Percentiles rank a stretch among this genome's conserved stretches.
phyloP scores from a whole-genome alignment of 2,888 invertebrate species.

The Schizaphis graminum region DNA sequence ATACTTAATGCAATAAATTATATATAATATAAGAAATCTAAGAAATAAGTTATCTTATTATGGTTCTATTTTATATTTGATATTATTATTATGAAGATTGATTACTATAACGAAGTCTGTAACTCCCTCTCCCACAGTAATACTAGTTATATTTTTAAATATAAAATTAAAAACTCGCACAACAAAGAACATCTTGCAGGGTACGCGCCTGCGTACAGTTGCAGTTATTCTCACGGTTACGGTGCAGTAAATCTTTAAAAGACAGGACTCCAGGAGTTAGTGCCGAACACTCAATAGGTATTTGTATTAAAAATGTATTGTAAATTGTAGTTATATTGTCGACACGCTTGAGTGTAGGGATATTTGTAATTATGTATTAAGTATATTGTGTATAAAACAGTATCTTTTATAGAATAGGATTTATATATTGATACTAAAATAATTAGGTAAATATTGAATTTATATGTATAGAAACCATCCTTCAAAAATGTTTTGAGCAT shows the following conservation, averaged over 20 bases:
- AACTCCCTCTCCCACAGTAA: too few relatives aligned
- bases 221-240: neutral
- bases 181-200: neutral
- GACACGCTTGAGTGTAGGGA: neutral
- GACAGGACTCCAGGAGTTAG: neutral
- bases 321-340: neutral
- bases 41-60: neutral
- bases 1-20: neutral
- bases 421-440: neutral
- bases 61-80: neutral
- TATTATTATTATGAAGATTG: too few relatives aligned
- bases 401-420: neutral
- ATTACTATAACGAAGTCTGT: too few relatives aligned
- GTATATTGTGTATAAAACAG: neutral
- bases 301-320: neutral
- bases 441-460: neutral
- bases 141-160: neutral
- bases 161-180: neutral
- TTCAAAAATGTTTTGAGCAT: too few relatives aligned
- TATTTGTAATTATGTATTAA: neutral
- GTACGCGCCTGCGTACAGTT: neutral
- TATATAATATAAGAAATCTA: neutral
- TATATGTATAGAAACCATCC: neutral
- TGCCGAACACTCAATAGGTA: neutral
- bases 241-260: neutral